Percentiles rank a stretch among this genome's conserved stretches.
Conservation (phyloP, 2,797 vertebrate species). For the Cottoperca gobio region DNA sequence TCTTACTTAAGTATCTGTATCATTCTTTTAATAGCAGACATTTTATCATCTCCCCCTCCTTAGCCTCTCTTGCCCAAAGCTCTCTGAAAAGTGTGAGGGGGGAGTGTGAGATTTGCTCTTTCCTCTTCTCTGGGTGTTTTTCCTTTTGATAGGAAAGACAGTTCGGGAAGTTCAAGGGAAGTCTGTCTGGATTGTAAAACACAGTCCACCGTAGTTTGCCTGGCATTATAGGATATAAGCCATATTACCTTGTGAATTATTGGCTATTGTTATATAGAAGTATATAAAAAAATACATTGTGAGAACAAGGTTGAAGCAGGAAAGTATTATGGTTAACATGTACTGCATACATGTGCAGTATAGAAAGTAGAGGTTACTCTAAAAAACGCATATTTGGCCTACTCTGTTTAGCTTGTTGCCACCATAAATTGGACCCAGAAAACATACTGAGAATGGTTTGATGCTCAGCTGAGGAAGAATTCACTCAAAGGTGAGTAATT, state of each 20-base stretch:
- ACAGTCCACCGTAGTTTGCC: background rate
- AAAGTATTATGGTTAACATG: background rate
- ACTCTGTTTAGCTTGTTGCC: conserved; percentile 16
- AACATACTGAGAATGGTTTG: conserved; percentile 1
- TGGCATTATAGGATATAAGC: conserved; percentile 1
- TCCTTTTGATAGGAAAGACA: conserved; percentile 45
- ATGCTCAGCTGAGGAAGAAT: background rate
- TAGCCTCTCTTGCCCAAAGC: background rate
- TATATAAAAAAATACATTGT: background rate
- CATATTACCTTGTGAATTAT: background rate
- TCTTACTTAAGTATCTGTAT: conserved; percentile 39
- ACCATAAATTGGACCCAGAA: background rate
- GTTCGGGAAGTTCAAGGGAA: conserved; percentile 37
- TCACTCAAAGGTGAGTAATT: background rate
- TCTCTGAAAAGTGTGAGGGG: conserved; percentile 16
- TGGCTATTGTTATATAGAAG: background rate
- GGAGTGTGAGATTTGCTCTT: conserved; percentile 16
- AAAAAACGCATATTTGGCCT: no score
- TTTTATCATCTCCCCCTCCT: conserved; percentile 18
- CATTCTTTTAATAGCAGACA: conserved; percentile 43
- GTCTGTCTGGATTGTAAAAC: conserved; percentile 10
- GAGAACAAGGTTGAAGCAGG: background rate
- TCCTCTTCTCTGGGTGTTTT: conserved; percentile 38
- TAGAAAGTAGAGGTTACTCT: background rate
- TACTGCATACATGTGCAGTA: background rate